Evolutionary conservation across 37 sponge, comb jelly and placozoan genomes (phyloP), one percentile per base, ranked within the genome.

Genomic region (Aplysina aerophoba): DNA sequence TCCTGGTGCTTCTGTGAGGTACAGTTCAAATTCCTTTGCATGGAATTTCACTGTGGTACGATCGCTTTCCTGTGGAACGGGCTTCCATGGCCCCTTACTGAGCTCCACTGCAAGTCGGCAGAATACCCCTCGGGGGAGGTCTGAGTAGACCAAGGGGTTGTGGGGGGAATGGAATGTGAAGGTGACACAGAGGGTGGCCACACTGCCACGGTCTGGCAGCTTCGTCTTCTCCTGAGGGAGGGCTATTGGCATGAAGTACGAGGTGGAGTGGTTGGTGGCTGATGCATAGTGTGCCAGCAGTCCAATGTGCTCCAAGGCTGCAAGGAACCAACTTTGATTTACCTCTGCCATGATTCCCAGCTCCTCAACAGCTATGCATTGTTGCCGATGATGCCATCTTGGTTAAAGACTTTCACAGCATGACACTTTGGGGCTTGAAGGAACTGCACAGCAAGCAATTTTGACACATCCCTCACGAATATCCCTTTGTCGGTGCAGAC

Each of bases 101-200:
- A 75, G 78, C 53, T 75, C n/a, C 20, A 75, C 78, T 21, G 37
- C 78, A 13, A 75, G 38, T 21, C n/a, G 16, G 37, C 78, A 75
- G 24, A 75, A 75, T 5, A 75, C 54, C n/a, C 78, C 78, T 75
- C 37, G 44, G 21, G 78, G 78, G 78, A 75, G 44, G 53, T 75
- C 37, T 24, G 25, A 15, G 54, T 53, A 50, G 24, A 40, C 78
- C 21, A 16, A 14, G n/a, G 78, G 39, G 17, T 17, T 40, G 15
- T 14, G 14, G 41, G 31, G 25, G n/a, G 31, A 24, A 1, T 40
- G 44, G 14, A 53, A 21, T 24, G 37, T 75, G 78, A 53, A 75
- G 78, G 78, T 36, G 21, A 75, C 44, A 24, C 53, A 75, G 50
- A 75, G 44, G 39, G 24, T 8, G 21, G 44, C 33, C 21, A 75